Conservation (phyloP, 2,888 invertebrate species). For the Schizotus pectinicornis region DNA sequence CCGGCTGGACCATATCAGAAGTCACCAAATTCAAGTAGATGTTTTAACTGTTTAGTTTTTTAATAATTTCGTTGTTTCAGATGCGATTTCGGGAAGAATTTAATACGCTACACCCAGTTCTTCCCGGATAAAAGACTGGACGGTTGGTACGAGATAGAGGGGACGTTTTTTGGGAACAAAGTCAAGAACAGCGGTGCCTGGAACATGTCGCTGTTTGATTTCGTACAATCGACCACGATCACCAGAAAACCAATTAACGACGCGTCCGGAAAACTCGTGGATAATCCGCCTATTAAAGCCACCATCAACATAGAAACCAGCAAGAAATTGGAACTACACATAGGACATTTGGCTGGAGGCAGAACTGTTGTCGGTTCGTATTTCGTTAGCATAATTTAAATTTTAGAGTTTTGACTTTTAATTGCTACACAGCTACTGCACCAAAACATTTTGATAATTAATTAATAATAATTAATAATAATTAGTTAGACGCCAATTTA, state of each 20-base stretch:
- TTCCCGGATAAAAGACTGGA: slow-evolving; percentile 80
- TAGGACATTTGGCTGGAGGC: slow-evolving; percentile 74
- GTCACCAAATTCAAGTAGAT: slow-evolving; percentile 76
- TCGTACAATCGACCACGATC: slow-evolving; percentile 70
- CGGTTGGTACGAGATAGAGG: slow-evolving; percentile 72
- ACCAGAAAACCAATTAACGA: slow-evolving; percentile 62
- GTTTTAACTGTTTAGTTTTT: no score
- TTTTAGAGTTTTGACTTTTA: no score
- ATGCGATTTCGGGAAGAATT: slow-evolving; percentile 65
- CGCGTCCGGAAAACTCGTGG: slow-evolving; percentile 43
- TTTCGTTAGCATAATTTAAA: neutral
- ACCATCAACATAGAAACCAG: slow-evolving; percentile 77
- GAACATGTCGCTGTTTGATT: slow-evolving; percentile 75
- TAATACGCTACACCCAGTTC: slow-evolving; percentile 78
- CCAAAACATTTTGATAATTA: no score
- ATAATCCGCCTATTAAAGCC: slow-evolving; percentile 62
- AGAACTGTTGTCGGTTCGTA: slow-evolving; percentile 68
- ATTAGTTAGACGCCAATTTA: no score
- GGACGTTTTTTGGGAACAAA: slow-evolving; percentile 67
- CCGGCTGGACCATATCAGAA: slow-evolving; percentile 77
- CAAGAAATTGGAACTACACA: slow-evolving; percentile 78
- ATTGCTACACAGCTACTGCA: no score
- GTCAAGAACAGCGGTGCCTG: slow-evolving; percentile 72
- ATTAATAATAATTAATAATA: no score
- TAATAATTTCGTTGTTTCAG: no score